These are phyloP conservation scores for Forficula auricularia DNA, from an alignment of 1,140 invertebrate species.

Conservation along the genomic window DNA sequence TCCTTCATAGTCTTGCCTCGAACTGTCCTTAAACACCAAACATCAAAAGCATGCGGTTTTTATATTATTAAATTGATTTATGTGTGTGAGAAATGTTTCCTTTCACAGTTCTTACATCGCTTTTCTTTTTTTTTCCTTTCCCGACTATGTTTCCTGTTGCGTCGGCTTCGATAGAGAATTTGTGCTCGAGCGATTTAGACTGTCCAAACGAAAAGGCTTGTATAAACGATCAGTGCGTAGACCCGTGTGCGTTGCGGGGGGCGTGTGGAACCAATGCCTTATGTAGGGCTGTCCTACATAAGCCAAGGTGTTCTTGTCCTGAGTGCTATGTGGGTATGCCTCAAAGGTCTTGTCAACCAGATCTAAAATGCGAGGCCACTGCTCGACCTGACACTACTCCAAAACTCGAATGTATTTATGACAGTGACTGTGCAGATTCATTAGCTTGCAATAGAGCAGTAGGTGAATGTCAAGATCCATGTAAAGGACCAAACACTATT, in stretches of 20 bases:
- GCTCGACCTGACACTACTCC: conserved; percentile 10
- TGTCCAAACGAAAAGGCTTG: conserved; percentile 81
- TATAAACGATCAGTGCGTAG: conserved; percentile 67
- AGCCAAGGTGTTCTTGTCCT: conserved; percentile 67
- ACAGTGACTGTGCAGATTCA: conserved; percentile 9
- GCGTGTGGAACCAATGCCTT: conserved; percentile 77
- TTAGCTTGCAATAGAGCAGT: conserved; percentile 47
- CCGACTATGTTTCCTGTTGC: conserved; percentile 10
- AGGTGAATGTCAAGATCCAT: conserved; percentile 63
- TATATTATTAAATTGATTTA: neutral
- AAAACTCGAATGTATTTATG: conserved; percentile 4
- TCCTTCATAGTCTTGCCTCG: conserved; percentile 8
- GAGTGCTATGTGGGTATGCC: conserved; percentile 71
- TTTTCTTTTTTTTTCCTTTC: conserved; percentile 36
- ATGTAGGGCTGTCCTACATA: conserved; percentile 64
- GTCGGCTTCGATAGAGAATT: conserved; percentile 44
- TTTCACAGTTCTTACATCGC: conserved; percentile 55
- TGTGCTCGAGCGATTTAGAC: conserved; percentile 76
- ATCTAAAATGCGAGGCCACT: conserved; percentile 47
- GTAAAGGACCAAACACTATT: conserved; percentile 32
- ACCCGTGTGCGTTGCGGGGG: conserved; percentile 71
- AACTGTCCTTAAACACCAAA: conserved; percentile 8
- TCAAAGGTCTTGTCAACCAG: conserved; percentile 50
- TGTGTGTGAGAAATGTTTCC: conserved; percentile 50
- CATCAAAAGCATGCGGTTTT: conserved; percentile 7